Percentiles rank a stretch among this genome's conserved stretches.
phyloP scores from a whole-genome alignment of 2,888 invertebrate species.

The Apotomis betuletana region DNA sequence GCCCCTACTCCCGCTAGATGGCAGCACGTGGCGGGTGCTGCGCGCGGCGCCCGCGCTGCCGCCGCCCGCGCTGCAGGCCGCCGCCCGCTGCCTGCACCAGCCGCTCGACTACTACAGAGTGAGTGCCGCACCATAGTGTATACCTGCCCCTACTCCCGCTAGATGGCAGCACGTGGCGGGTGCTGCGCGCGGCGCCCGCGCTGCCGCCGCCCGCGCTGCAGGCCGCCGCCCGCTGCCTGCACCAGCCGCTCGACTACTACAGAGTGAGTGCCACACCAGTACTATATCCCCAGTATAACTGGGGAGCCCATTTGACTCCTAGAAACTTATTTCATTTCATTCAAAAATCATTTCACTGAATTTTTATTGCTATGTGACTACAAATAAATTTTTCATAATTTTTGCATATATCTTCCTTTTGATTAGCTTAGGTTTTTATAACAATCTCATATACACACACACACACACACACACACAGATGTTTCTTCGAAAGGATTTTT shows the following conservation, averaged over 20 bases:
- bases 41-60: slow-evolving; percentile 86
- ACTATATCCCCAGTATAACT: no score
- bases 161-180: slow-evolving; percentile 89
- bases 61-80: slow-evolving; percentile 87
- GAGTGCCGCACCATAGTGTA: slow-evolving; percentile 39
- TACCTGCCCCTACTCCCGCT: neutral
- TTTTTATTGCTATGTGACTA: no score
- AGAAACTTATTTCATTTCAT: no score
- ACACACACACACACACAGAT: no score
- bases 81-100: slow-evolving; percentile 89
- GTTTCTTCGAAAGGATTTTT: no score
- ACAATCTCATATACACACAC: no score
- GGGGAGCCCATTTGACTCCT: no score
- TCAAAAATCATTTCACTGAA: no score
- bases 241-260: slow-evolving; percentile 89
- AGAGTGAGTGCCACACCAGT: slow-evolving; percentile 77
- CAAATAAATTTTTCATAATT: no score
- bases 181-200: slow-evolving; percentile 84
- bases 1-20: slow-evolving; percentile 77
- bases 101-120: slow-evolving; percentile 90
- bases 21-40: slow-evolving; percentile 87
- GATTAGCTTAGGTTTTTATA: no score
- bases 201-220: slow-evolving; percentile 88
- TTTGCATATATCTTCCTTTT: no score
- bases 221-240: slow-evolving; percentile 89